phyloP scores from a whole-genome alignment of 2,888 invertebrate genomes.

The Rhabditophanes sp. region DNA sequence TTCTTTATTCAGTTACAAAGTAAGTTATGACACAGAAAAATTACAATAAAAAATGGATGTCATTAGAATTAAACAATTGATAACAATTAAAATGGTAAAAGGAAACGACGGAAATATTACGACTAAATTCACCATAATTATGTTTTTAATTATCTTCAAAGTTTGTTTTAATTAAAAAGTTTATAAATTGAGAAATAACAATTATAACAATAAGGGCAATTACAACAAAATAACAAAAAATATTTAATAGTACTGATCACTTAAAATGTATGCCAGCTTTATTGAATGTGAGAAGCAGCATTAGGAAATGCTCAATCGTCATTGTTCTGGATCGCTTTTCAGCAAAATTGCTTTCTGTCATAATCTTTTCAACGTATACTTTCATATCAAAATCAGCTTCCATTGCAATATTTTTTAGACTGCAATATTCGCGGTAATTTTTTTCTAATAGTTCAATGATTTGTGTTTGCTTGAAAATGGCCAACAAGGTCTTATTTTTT shows the following conservation, averaged over 20 bases:
- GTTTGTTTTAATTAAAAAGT: too few relatives aligned
- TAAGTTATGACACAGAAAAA: too few relatives aligned
- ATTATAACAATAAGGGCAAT: not conserved
- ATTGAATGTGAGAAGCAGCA: conserved; percentile 69
- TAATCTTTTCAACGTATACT: conserved; percentile 59
- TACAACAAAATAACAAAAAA: conserved; percentile 1
- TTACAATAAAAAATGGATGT: too few relatives aligned
- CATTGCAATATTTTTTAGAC: conserved; percentile 65
- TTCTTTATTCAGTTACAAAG: too few relatives aligned
- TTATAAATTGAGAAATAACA: not conserved
- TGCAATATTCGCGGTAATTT: conserved; percentile 75
- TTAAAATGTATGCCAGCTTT: conserved; percentile 77
- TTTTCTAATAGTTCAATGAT: conserved; percentile 70
- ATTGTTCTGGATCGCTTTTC: conserved; percentile 72
- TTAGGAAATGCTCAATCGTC: conserved; percentile 90
- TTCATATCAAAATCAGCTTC: conserved; percentile 67
- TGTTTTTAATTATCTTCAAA: too few relatives aligned
- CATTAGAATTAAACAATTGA: too few relatives aligned
- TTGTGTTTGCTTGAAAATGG: conserved; percentile 62
- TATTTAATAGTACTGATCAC: conserved; percentile 1
- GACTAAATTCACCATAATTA: too few relatives aligned
- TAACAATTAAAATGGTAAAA: too few relatives aligned
- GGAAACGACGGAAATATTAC: too few relatives aligned
- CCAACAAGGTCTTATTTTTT: conserved; percentile 85
- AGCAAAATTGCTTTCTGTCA: conserved; percentile 56